These are phyloP conservation scores for Athrips mouffetella DNA, from an alignment of 2,888 invertebrate species.

Conservation along the genomic window DNA sequence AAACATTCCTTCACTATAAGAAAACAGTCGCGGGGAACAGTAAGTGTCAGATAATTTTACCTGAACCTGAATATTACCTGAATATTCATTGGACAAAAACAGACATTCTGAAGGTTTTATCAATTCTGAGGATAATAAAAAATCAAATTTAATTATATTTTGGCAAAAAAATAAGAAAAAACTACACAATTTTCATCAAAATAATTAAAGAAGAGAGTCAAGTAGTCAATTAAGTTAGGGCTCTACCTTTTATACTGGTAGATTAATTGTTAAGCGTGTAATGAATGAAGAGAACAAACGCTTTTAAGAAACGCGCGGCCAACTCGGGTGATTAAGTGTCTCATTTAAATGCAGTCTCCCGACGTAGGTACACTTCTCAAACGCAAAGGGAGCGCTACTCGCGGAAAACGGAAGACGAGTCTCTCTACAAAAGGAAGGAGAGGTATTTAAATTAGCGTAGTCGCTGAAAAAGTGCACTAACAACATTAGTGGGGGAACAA, in stretches of 20 bases:
- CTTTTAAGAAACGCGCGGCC: constrained; percentile 67
- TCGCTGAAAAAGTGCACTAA: constrained; percentile 77
- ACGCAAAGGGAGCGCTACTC: constrained; percentile 70
- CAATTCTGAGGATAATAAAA: too few relatives aligned
- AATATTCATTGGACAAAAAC: too few relatives aligned
- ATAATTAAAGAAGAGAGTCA: not conserved
- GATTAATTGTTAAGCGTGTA: constrained; percentile 41
- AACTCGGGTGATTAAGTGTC: constrained; percentile 76
- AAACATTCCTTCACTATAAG: too few relatives aligned
- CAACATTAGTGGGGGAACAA: constrained; percentile 76
- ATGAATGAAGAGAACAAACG: constrained; percentile 71
- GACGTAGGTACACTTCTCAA: constrained; percentile 69
- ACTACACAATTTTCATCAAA: too few relatives aligned
- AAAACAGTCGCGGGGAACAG: too few relatives aligned
- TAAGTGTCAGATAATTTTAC: too few relatives aligned
- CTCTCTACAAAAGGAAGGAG: constrained; percentile 73
- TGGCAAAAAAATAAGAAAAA: too few relatives aligned
- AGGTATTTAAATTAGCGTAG: constrained; percentile 77
- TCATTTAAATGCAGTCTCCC: constrained; percentile 78
- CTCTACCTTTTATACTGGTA: constrained; percentile 12
- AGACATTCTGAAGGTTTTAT: too few relatives aligned
- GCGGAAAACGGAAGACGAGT: constrained; percentile 75
- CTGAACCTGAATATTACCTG: too few relatives aligned
- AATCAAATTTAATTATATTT: too few relatives aligned
- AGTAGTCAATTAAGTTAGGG: constrained; percentile 12